Base-by-base conservation (phyloP, 1,140 invertebrate genomes). In the Leptoteleia sp. region DNA sequence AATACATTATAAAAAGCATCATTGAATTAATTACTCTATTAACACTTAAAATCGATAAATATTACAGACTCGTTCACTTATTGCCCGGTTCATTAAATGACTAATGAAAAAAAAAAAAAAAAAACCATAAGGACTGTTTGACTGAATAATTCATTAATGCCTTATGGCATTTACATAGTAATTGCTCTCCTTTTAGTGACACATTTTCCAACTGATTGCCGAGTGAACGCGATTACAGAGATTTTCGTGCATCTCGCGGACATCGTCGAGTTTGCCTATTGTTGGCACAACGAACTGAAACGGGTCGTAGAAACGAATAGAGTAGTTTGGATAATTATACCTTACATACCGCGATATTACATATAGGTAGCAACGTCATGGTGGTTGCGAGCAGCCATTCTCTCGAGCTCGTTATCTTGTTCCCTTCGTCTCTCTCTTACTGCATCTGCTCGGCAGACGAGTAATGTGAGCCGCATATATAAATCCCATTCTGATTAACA, bases 401-500 rank as follows among this genome's bases (percentile, higher is more conserved):
- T 71, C 67, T 61, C 22, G 57, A 65, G 61, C 42, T 64, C 48
- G 77, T 80, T 80, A 76, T 80, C 71, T 65, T 52, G 17, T 57
- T 42, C 47, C 43, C 67, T 16, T 13, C 25, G 16, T 75, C 62
- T 67, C 47, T 52, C 54, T 45, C 67, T 54, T 37, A 50, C 19
- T 47, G 35, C 62, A 79, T 72, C 40, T 70, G 64, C 54, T 64
- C 42, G 25, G 35, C 52, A 55, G 67, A 13, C 29, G 57, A 55
- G 78, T 80, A 80, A 80, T 76, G 45, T 45, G 64, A 77, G 52
- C 45, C 47, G 42, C 64, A 37, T 61, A 75, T 64, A 71, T 81
- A 77, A 81, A 81, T 81, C 59, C 70, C 68, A 75, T 75, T 81
- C 75, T 77, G 75, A 81, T 77, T 77, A 77, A 81, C 75, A 75